A percentile compares a stretch with the other conserved stretches of the same genome.
Conservation (phyloP, 2,797 vertebrate genomes). For the Myotis pilosus region DNA sequence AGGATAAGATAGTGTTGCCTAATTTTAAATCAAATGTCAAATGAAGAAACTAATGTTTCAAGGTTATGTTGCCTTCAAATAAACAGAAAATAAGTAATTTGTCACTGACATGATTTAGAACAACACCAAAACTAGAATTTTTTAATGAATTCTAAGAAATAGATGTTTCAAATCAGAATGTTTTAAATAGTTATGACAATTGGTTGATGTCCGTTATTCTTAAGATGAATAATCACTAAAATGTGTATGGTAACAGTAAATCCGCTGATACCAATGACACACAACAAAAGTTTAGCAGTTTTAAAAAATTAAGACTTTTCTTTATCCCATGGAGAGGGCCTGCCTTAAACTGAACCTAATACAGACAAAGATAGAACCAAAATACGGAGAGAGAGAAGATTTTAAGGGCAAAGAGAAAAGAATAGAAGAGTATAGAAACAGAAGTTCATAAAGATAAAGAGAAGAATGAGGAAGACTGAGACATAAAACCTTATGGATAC, state of each 20-base stretch:
- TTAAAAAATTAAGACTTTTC: neutral
- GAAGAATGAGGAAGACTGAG: neutral
- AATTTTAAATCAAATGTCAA: slow-evolving; percentile 7
- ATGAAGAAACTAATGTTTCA: neutral
- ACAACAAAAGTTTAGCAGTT: neutral
- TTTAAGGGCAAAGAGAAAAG: neutral
- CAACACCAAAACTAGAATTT: neutral
- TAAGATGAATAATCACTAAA: neutral
- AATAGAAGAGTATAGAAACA: neutral
- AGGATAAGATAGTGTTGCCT: neutral
- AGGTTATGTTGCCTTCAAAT: neutral
- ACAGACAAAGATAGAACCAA: neutral
- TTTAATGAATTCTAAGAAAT: neutral
- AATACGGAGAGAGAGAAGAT: neutral
- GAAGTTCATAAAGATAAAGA: neutral
- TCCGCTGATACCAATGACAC: neutral
- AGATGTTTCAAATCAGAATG: neutral
- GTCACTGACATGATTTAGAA: neutral
- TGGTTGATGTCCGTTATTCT: neutral
- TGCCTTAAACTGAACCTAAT: neutral
- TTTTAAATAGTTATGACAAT: neutral
- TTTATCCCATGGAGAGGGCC: neutral
- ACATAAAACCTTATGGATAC: neutral
- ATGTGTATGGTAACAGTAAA: neutral
- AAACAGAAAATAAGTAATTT: neutral